These are phyloP conservation scores for Heterohyrax brucei DNA, from an alignment of 2,797 vertebrate genomes.

Conservation along the genomic window DNA sequence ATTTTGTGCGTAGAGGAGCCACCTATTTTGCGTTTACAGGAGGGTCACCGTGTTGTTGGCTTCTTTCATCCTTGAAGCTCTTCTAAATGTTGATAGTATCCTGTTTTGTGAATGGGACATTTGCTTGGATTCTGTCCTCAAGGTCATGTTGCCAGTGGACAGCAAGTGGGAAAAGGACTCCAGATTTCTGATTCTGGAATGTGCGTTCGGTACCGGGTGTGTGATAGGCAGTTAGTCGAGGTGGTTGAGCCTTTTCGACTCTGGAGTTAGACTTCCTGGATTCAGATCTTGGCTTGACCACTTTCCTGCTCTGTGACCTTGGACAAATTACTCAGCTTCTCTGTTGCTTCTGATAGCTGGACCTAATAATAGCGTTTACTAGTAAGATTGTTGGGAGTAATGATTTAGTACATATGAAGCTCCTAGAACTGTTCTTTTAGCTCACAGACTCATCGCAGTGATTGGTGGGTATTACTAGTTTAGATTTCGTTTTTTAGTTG, in stretches of 20 bases:
- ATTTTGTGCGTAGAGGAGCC: not conserved
- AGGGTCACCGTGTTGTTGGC: not conserved
- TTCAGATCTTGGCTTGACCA: not conserved
- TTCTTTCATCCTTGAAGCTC: not conserved
- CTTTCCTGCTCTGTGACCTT: slow-evolving; percentile 70
- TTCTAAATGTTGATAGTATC: not conserved
- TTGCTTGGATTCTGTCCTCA: slow-evolving; percentile 51
- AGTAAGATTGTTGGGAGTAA: not conserved
- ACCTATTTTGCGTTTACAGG: slow-evolving; percentile 32
- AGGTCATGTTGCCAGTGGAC: slow-evolving; percentile 72
- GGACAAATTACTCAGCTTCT: slow-evolving; percentile 18
- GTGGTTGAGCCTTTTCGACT: not conserved
- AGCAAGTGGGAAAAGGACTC: slow-evolving; percentile 7
- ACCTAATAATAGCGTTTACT: not conserved
- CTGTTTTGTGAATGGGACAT: not conserved
- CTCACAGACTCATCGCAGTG: not conserved
- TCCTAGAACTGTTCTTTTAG: not conserved
- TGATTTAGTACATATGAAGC: not conserved
- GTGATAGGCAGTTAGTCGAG: not conserved
- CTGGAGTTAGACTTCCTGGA: not conserved
- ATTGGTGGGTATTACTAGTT: not conserved
- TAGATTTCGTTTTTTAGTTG: slow-evolving; percentile 8
- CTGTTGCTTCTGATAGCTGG: not conserved
- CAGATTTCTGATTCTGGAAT: not conserved
- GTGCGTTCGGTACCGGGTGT: not conserved